These are phyloP conservation scores for Dicrostonyx torquatus DNA, from an alignment of 2,797 vertebrate genomes.

Conservation along the genomic window DNA sequence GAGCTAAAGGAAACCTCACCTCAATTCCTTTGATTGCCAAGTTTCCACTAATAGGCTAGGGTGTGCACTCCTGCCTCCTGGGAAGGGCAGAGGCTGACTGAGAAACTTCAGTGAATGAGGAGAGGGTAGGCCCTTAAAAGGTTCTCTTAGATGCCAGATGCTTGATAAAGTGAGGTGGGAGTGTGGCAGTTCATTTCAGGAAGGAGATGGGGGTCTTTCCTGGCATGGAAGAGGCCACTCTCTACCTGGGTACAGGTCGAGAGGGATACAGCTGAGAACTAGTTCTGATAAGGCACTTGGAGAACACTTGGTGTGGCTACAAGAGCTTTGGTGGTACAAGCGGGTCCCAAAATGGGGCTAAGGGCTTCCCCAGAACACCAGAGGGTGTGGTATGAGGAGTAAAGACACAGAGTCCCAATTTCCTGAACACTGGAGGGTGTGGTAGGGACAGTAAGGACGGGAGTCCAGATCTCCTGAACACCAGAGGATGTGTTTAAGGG, in stretches of 20 bases:
- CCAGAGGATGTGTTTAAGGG: too few species aligned
- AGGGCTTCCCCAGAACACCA: conserved; percentile 1
- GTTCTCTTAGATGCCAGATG: background rate
- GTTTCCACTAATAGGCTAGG: background rate
- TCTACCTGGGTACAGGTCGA: background rate
- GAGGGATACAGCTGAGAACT: background rate
- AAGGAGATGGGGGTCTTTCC: background rate
- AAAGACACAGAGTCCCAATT: too few species aligned
- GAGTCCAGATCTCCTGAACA: too few species aligned
- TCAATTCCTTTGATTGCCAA: conserved; percentile 11
- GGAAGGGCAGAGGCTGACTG: conserved; percentile 21
- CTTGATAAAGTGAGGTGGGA: background rate
- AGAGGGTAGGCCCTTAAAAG: background rate
- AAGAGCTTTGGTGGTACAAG: conserved; percentile 29
- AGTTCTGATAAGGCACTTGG: conserved; percentile 26
- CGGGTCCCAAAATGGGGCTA: background rate
- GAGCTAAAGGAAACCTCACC: conserved; percentile 8
- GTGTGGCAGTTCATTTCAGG: background rate
- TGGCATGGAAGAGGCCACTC: background rate
- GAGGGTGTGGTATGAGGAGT: too few species aligned
- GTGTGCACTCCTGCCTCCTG: conserved; percentile 7
- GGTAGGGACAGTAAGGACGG: too few species aligned
- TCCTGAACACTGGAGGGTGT: too few species aligned
- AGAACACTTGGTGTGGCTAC: background rate
- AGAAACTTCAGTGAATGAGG: conserved; percentile 18